A percentile compares a stretch with the other conserved stretches of the same genome.
These are phyloP conservation scores for Popillia japonica DNA, from an alignment of 1,140 invertebrate genomes.

Conservation along the genomic window DNA sequence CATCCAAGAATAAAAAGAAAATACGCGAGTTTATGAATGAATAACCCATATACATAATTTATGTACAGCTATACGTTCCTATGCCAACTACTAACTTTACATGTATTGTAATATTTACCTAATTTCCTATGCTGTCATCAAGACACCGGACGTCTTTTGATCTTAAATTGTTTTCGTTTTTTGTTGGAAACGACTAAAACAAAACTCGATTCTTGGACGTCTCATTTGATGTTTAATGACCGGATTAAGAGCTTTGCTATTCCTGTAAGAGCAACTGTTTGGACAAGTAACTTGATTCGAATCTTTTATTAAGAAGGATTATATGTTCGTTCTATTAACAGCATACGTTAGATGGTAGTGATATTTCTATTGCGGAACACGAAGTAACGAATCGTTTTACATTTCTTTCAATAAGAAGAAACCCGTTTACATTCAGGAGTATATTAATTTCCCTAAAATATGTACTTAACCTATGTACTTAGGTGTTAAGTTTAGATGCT, in stretches of 20 bases:
- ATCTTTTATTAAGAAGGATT: neutral
- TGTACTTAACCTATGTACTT: too few species aligned
- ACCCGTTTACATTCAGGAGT: too few species aligned
- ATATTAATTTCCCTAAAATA: too few species aligned
- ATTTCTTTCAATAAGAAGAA: too few species aligned
- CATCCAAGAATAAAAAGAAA: too few species aligned
- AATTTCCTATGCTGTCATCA: constrained; percentile 5
- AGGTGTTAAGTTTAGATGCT: too few species aligned
- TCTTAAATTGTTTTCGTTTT: neutral
- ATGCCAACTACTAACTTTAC: neutral
- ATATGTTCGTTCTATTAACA: neutral
- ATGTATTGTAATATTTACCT: neutral
- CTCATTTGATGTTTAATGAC: neutral
- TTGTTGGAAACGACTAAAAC: neutral
- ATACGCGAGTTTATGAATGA: neutral
- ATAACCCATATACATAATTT: neutral
- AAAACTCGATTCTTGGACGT: neutral
- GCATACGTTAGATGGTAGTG: neutral
- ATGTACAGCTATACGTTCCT: neutral
- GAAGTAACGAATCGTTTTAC: too few species aligned
- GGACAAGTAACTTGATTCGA: neutral
- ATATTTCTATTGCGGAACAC: too few species aligned
- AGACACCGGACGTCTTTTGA: neutral
- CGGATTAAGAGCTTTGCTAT: neutral
- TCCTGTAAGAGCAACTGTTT: constrained; percentile 14